These are phyloP conservation scores for Ramphastos sulfuratus DNA, from an alignment of 2,113 vertebrate genomes.

Conservation along the genomic window DNA sequence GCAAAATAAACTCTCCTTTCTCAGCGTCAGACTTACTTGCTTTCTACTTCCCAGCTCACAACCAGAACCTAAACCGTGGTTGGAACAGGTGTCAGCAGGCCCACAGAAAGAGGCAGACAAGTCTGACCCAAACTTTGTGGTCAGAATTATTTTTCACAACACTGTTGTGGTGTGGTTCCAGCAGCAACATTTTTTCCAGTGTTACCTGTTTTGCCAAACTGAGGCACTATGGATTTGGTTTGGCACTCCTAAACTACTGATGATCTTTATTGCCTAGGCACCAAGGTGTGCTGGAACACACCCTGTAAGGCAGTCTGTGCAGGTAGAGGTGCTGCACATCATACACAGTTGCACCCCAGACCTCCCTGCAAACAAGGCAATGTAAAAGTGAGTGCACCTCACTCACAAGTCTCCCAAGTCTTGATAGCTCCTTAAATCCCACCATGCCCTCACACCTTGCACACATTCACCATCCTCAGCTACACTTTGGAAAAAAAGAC, in stretches of 20 bases:
- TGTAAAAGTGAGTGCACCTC: background rate
- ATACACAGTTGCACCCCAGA: background rate
- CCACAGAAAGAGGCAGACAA: background rate
- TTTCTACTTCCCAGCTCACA: background rate
- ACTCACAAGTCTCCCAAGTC: background rate
- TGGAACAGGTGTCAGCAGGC: background rate
- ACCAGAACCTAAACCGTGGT: background rate
- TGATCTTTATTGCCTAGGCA: background rate
- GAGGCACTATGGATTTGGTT: background rate
- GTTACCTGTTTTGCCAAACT: background rate
- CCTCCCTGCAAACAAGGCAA: background rate
- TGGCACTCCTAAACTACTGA: background rate
- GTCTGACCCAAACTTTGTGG: background rate
- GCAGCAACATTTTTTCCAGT: background rate
- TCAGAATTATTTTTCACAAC: background rate
- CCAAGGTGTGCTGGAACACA: background rate
- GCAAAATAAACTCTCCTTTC: conserved; percentile 19
- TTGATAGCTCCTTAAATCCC: background rate
- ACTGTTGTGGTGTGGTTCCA: background rate
- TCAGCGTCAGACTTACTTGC: background rate
- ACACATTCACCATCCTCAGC: background rate
- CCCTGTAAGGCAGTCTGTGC: background rate
- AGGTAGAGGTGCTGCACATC: background rate
- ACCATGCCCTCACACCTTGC: background rate
- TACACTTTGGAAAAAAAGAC: background rate